Evolutionary conservation across 2,888 invertebrate genomes (phyloP).

Genomic region (Cheilosia impressa): DNA sequence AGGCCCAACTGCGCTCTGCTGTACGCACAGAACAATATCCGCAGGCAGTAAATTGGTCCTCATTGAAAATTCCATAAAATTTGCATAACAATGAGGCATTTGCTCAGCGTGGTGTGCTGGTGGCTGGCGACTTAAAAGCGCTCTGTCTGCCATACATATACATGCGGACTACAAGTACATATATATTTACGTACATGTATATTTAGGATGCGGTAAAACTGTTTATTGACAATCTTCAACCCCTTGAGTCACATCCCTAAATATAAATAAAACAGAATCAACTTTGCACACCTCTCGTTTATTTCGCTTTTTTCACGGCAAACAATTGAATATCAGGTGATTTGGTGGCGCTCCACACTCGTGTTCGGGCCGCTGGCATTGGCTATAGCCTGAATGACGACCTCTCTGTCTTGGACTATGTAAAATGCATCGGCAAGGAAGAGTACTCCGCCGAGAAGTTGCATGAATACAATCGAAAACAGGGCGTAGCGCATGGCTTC

Average conservation of each 20-base stretch:
- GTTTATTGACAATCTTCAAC: conserved; percentile 46
- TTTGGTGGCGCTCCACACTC: conserved; percentile 8
- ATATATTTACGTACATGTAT: not conserved
- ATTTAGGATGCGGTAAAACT: conserved; percentile 5
- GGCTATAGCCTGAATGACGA: conserved; percentile 36
- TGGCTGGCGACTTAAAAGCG: conserved; percentile 40
- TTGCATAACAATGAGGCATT: conserved; percentile 70
- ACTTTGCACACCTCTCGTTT: conserved; percentile 34
- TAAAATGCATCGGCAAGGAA: conserved; percentile 40
- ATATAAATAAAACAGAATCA: not conserved
- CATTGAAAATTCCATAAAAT: conserved; percentile 73
- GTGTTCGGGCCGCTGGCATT: not conserved
- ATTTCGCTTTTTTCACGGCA: conserved; percentile 31
- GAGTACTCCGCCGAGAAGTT: conserved; percentile 44
- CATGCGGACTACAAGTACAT: not conserved
- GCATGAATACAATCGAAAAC: conserved; percentile 23
- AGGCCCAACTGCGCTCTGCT: conserved; percentile 28
- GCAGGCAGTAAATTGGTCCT: conserved; percentile 64
- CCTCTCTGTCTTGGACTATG: conserved; percentile 43
- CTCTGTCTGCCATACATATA: not conserved
- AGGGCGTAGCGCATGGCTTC: conserved; percentile 39
- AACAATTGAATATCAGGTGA: conserved; percentile 50
- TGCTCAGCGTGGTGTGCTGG: conserved; percentile 28
- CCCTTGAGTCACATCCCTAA: conserved; percentile 19
- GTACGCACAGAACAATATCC: conserved; percentile 59